Percentiles rank a stretch among this genome's conserved stretches.
Conservation (phyloP, 2,113 vertebrate genomes). For the Salminus brasiliensis region DNA sequence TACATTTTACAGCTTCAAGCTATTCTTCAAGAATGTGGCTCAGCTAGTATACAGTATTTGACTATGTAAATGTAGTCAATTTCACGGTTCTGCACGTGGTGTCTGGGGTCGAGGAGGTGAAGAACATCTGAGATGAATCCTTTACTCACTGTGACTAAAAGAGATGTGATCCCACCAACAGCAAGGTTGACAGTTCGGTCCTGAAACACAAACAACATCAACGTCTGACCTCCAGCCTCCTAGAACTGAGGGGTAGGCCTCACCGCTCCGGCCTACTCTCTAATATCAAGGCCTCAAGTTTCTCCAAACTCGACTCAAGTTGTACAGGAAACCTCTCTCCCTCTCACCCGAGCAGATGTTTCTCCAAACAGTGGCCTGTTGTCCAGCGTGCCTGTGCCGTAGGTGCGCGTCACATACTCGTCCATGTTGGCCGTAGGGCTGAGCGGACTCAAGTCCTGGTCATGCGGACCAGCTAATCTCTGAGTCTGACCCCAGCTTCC, state of each 20-base stretch:
- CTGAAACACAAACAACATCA: conserved; percentile 68
- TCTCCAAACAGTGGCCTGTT: conserved; percentile 91
- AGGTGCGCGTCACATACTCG: conserved; percentile 81
- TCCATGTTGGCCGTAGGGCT: conserved; percentile 76
- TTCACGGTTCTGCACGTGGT: no score
- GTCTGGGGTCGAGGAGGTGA: not conserved
- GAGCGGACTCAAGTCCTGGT: conserved; percentile 44
- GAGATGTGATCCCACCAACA: conserved; percentile 85
- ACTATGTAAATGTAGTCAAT: no score
- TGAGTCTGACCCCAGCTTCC: conserved; percentile 13
- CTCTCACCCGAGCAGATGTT: conserved; percentile 85
- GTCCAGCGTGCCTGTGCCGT: conserved; percentile 86
- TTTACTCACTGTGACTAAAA: conserved; percentile 90
- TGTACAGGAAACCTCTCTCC: not conserved
- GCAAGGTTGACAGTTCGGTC: conserved; percentile 91
- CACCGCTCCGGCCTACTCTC: no score
- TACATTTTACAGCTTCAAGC: not conserved
- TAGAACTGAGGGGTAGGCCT: not conserved
- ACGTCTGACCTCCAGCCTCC: not conserved
- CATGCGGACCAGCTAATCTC: conserved; percentile 49
- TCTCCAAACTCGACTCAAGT: no score
- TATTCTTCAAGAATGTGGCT: not conserved
- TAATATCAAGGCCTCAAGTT: not conserved
- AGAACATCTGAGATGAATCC: not conserved
- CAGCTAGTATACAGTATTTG: not conserved